Percentiles rank a stretch among this genome's conserved stretches.
Evolutionary conservation across 1,140 invertebrate species (phyloP).

Genomic region (Ruditapes philippinarum): DNA sequence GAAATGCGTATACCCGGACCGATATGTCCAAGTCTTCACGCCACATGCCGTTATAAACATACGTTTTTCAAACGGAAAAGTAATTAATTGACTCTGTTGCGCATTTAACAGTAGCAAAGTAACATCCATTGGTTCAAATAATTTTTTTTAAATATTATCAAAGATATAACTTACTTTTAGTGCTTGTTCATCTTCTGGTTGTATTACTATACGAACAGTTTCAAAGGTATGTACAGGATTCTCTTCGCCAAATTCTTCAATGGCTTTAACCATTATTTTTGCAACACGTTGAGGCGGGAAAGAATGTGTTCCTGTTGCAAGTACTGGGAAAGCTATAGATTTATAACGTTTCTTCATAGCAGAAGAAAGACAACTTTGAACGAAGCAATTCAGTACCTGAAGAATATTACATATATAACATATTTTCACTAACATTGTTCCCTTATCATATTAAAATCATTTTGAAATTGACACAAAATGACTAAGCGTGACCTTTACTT

Average conservation of each 20-base stretch:
- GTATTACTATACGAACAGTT: not conserved
- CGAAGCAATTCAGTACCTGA: slow-evolving; percentile 28
- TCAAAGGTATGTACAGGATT: not conserved
- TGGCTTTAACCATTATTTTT: slow-evolving; percentile 4
- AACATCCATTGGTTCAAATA: no score
- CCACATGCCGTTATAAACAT: no score
- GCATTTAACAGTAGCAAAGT: no score
- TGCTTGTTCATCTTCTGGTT: not conserved
- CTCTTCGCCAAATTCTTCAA: not conserved
- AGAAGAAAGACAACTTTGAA: not conserved
- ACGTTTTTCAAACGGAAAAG: no score
- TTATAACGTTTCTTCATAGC: not conserved
- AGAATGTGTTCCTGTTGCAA: slow-evolving; percentile 9
- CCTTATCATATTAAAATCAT: not conserved
- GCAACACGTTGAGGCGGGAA: slow-evolving; percentile 29
- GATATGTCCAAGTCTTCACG: no score
- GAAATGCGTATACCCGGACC: no score
- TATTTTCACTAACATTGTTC: not conserved
- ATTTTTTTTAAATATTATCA: no score
- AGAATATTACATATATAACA: not conserved
- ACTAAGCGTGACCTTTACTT: no score
- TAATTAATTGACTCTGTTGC: no score
- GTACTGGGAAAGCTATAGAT: slow-evolving; percentile 40
- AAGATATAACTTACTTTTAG: not conserved
- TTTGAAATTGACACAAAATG: no score